phyloP scores from a whole-genome alignment of 2,888 invertebrate genomes.

The Argyresthia albistria region DNA sequence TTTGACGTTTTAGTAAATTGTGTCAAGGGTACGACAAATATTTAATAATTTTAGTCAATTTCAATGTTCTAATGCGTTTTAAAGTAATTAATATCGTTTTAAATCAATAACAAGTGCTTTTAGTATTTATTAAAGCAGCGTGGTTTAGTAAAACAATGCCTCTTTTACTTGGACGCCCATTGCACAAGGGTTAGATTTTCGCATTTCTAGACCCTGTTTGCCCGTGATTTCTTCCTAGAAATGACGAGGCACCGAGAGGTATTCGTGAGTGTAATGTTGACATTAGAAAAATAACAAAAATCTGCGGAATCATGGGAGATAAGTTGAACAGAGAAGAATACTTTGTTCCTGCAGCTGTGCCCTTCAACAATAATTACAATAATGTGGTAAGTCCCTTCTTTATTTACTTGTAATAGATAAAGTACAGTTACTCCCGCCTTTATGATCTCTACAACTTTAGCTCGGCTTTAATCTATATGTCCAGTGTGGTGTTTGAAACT shows the following conservation, averaged over 20 bases:
- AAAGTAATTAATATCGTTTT: too few relatives aligned
- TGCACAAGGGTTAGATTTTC: too few relatives aligned
- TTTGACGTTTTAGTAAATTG: background rate
- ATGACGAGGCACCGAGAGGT: conserved; percentile 14
- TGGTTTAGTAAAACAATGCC: too few relatives aligned
- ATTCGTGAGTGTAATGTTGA: conserved; percentile 19
- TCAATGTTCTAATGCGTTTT: too few relatives aligned
- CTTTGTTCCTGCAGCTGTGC: conserved; percentile 48
- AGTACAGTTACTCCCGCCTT: background rate
- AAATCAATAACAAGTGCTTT: too few relatives aligned
- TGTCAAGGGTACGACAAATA: background rate
- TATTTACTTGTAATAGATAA: background rate
- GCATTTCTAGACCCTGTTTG: too few relatives aligned
- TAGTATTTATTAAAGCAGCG: too few relatives aligned
- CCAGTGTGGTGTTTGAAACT: too few relatives aligned
- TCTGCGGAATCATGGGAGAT: conserved; percentile 42
- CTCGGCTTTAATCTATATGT: background rate
- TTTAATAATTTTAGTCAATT: background rate
- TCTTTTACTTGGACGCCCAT: too few relatives aligned
- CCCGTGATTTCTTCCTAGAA: background rate
- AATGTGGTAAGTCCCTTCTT: conserved; percentile 52
- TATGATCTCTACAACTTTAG: background rate
- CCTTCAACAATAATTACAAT: conserved; percentile 50
- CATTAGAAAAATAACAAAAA: conserved; percentile 27
- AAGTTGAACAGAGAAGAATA: conserved; percentile 52